These are phyloP conservation scores for Anhinga anhinga DNA, from an alignment of 2,113 vertebrate species.

Conservation along the genomic window DNA sequence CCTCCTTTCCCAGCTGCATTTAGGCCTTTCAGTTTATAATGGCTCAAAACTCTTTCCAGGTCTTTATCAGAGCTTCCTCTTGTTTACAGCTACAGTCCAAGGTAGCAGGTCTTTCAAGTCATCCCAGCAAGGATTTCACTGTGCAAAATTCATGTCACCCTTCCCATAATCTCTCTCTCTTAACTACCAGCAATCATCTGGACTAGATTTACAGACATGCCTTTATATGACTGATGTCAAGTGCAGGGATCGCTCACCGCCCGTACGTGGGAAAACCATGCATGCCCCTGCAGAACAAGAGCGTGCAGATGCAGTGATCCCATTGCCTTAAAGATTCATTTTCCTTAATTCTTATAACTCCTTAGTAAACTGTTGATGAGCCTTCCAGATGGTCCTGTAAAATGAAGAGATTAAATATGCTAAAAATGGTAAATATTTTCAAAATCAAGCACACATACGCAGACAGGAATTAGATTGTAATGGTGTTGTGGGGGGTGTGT, in stretches of 20 bases:
- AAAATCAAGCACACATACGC: not conserved
- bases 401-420: not conserved
- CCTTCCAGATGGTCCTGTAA: not conserved
- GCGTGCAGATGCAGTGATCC: not conserved
- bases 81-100: not conserved
- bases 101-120: not conserved
- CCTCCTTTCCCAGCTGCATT: not conserved
- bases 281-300: not conserved
- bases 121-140: not conserved
- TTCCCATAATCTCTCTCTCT: not conserved
- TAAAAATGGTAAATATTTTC: not conserved
- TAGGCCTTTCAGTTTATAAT: not conserved
- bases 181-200: not conserved
- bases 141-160: not conserved
- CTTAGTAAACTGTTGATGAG: not conserved
- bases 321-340: not conserved
- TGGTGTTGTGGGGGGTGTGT: not conserved
- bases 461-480: not conserved
- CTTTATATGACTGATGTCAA: not conserved
- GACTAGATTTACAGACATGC: not conserved
- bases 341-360: not conserved
- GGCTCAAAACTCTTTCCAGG: not conserved
- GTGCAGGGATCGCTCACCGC: not conserved
- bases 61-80: not conserved
- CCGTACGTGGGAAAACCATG: accelerated